These are phyloP conservation scores for Sebastes iracundus DNA, from an alignment of 2,797 vertebrate genomes.

Conservation along the genomic window DNA sequence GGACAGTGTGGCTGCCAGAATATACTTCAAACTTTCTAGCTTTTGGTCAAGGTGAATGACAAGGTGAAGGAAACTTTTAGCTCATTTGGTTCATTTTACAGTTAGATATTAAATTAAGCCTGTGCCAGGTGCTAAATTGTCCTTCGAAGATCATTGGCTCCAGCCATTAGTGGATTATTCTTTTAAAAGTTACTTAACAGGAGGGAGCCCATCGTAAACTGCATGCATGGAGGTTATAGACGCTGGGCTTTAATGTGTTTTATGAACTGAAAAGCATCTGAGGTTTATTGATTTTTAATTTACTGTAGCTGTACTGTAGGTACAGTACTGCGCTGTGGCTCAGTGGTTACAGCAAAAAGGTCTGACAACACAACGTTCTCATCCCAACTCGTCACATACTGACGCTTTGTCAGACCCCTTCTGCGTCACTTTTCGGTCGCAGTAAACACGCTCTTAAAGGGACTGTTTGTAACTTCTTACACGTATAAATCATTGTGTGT, in stretches of 20 bases:
- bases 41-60: slow-evolving; percentile 34
- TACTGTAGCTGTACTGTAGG: neutral
- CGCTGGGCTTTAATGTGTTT: slow-evolving; percentile 5
- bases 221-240: neutral
- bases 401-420: no score
- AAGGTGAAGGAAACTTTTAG: slow-evolving; percentile 26
- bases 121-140: slow-evolving; percentile 44
- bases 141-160: slow-evolving; percentile 40
- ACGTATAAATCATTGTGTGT: no score
- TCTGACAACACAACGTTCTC: neutral
- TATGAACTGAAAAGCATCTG: slow-evolving; percentile 25
- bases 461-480: no score
- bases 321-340: neutral
- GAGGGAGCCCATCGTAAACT: slow-evolving; percentile 11
- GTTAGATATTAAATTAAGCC: slow-evolving; percentile 37
- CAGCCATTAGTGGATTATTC: slow-evolving; percentile 41
- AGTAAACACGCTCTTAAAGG: no score
- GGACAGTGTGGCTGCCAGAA: slow-evolving; percentile 12
- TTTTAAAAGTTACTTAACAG: slow-evolving; percentile 32
- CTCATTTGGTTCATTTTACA: slow-evolving; percentile 40
- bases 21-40: neutral
- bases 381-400: no score
- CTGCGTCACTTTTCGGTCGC: no score
- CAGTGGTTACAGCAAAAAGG: neutral
- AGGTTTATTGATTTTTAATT: slow-evolving; percentile 16